Conservation (phyloP, 1,140 invertebrate species). For the Megalopta genalis region DNA sequence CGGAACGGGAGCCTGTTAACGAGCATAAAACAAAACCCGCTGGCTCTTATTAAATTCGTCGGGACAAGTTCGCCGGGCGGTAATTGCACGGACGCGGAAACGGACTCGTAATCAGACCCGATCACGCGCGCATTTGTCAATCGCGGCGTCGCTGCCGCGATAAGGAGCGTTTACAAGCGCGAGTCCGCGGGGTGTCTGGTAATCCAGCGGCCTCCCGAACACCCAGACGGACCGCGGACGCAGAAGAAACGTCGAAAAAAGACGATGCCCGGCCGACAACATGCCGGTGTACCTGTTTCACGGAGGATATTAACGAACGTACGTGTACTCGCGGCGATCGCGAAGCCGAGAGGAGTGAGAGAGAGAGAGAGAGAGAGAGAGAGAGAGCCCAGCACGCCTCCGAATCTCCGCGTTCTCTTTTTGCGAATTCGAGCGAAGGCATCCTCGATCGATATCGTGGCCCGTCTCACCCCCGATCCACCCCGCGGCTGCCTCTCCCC, state of each 20-base stretch:
- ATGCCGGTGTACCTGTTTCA: conserved; percentile 32
- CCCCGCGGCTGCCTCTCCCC: too few species aligned
- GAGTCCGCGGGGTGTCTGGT: conserved; percentile 39
- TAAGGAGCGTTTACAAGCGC: conserved; percentile 43
- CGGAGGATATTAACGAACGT: conserved; percentile 43
- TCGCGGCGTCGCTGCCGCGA: conserved; percentile 12
- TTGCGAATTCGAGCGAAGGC: conserved; percentile 39
- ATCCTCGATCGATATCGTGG: conserved; percentile 10
- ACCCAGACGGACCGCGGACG: neutral
- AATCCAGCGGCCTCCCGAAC: conserved; percentile 11
- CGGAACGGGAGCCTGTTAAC: neutral
- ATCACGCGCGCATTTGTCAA: conserved; percentile 35
- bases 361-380: too few species aligned
- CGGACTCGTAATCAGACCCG: neutral
- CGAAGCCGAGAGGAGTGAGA: neutral
- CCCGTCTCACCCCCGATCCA: neutral
- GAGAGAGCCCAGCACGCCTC: conserved; percentile 9
- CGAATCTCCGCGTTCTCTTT: conserved; percentile 40
- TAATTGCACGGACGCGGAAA: conserved; percentile 21
- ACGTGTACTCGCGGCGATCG: conserved; percentile 21
- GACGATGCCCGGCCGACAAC: neutral
- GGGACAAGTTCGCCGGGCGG: neutral
- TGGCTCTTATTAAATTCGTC: neutral
- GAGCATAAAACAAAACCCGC: neutral
- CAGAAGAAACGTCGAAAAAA: conserved; percentile 22